Evolutionary conservation across 1,140 invertebrate species (phyloP), one percentile per base, ranked within the genome.

Genomic region (Platyura marginata): DNA sequence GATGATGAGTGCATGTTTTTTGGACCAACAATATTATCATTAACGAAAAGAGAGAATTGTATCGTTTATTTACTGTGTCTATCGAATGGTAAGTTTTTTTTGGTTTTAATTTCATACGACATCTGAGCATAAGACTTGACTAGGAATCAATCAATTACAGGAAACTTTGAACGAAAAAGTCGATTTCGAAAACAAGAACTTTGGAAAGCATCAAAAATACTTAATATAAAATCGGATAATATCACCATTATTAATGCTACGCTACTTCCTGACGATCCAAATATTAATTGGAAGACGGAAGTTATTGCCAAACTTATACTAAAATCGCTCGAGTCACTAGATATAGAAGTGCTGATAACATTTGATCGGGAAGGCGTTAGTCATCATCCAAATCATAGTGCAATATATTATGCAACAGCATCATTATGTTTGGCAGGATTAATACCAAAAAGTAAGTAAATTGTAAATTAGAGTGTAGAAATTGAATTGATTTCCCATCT

Each of bases 1-100:
- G 93, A 96, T 63, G 89, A 93, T 57, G 93, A 98, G 61, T 89
- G 86, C 47, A 97, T 97, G 93, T 98, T 98, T 62, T 97, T 97
- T 62, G 88, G 88, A 1, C 94, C 93, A 6, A 75, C 87, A 18
- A 77, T 97, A 45, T 68, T 87, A 46, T 73, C 70, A 57, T 70
- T 77, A 29, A 63, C 61, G n/a, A 74, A 68, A 51, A 66, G 74
- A 23, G 68, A 67, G 48, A 68, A 64, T 49, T 77, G 64, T 50
- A 65, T 71, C 49, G 68, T 94, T 35, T 81, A 83, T 59, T 49
- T 97, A 19, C 65, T 96, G 16, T 96, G 91, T 63, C 65, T 96
- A 43, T 83, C 87, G 8, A 75, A 75, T 59, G 90, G 90, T 85
- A 67, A 56, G 49, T 48, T 6, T 21, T 6, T 8, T 29, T 29